phyloP scores from a whole-genome alignment of 2,113 vertebrate species.

The Tetrao urogallus region DNA sequence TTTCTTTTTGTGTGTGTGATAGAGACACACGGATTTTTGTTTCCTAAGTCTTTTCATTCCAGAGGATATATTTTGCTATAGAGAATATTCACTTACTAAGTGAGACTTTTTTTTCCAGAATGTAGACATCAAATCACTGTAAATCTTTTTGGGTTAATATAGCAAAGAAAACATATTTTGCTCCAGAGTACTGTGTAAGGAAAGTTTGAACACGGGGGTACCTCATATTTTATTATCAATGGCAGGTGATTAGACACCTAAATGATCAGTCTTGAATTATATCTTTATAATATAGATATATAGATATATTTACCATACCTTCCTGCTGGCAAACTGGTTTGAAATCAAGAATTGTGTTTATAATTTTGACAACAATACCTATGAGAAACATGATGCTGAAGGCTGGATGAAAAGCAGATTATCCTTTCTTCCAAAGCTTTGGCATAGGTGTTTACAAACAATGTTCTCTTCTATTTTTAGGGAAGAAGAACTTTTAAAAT shows the following conservation, averaged over 20 bases:
- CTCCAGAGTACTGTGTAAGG: neutral
- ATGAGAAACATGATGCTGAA: conserved; percentile 28
- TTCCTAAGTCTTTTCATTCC: neutral
- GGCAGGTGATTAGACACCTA: neutral
- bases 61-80: neutral
- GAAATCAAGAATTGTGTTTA: conserved; percentile 60
- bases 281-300: neutral
- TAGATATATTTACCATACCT: neutral
- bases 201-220: neutral
- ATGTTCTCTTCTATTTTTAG: neutral
- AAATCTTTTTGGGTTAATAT: neutral
- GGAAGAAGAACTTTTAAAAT: neutral
- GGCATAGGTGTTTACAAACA: conserved; percentile 11
- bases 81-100: neutral
- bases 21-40: neutral
- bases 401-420: conserved; percentile 53
- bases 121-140: neutral
- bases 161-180: neutral
- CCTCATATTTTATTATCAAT: neutral
- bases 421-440: conserved; percentile 13
- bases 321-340: conserved; percentile 65
- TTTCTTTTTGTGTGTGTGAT: neutral
- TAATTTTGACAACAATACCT: conserved; percentile 58
- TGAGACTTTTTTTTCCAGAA: neutral
- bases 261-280: neutral